Evolutionary conservation across 2,113 vertebrate genomes (phyloP).

Genomic region (Bubo blakistoni): DNA sequence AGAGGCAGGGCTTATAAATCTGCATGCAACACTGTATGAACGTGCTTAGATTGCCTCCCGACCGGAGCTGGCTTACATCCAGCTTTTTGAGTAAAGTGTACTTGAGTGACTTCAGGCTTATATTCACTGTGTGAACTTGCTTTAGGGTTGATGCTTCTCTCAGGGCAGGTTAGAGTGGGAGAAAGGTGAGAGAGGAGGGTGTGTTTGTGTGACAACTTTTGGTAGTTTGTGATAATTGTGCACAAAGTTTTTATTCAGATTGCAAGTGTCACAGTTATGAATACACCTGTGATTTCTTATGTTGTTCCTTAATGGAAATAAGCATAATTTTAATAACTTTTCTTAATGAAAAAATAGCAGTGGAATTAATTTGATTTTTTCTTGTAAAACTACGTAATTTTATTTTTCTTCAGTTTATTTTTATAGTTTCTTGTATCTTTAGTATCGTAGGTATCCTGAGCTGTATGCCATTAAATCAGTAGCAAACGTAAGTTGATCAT

Average conservation of each 20-base stretch:
- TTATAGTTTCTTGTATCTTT: neutral
- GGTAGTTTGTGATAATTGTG: neutral
- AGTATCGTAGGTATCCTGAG: neutral
- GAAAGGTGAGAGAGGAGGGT: neutral
- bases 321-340: neutral
- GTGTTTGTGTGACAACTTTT: neutral
- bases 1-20: conserved; percentile 44
- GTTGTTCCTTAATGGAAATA: neutral
- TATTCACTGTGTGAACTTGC: neutral
- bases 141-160: neutral
- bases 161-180: neutral
- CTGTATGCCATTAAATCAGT: neutral
- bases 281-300: neutral
- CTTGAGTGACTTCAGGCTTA: neutral
- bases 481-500: neutral
- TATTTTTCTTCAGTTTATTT: neutral
- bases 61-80: conserved; percentile 5
- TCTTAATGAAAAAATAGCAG: neutral
- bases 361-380: neutral
- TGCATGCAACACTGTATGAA: conserved; percentile 8
- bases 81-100: neutral
- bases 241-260: neutral
- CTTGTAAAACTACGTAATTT: neutral
- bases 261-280: neutral
- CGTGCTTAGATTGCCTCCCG: conserved; percentile 25